Percentiles rank a stretch among this genome's conserved stretches.
phyloP scores from a whole-genome alignment of 2,113 vertebrate genomes.

The Semicossyphus pulcher region DNA sequence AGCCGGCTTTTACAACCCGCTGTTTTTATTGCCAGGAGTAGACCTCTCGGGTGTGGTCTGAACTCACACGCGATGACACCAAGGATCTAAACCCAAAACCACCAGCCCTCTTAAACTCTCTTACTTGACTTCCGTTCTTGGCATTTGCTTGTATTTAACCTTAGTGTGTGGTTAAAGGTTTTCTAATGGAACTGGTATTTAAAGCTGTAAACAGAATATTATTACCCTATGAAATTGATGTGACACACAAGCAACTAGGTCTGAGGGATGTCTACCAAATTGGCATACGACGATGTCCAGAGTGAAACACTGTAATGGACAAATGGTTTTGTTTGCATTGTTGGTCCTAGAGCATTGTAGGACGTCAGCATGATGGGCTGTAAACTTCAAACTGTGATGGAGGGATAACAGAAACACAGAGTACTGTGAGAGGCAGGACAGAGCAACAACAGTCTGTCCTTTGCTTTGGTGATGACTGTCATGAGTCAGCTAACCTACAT shows the following conservation, averaged over 20 bases:
- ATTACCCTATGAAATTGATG: background rate
- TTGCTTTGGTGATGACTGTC: too few species aligned
- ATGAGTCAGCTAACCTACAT: too few species aligned
- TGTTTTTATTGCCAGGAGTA: slow-evolving; percentile 47
- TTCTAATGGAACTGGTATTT: background rate
- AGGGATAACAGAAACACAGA: too few species aligned
- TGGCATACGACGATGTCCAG: background rate
- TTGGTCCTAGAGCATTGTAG: background rate
- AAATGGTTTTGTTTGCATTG: background rate
- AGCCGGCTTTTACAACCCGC: slow-evolving; percentile 57
- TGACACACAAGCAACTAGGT: background rate
- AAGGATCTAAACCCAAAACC: background rate
- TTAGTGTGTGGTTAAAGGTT: background rate
- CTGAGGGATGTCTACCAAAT: background rate
- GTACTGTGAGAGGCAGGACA: too few species aligned
- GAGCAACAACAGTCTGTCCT: background rate
- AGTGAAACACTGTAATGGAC: background rate
- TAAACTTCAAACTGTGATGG: background rate
- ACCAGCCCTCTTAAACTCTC: background rate
- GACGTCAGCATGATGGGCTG: background rate
- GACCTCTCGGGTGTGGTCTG: slow-evolving; percentile 60
- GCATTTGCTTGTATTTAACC: background rate
- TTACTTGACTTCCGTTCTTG: background rate
- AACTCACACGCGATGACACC: slow-evolving; percentile 59
- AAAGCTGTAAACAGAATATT: background rate